These are phyloP conservation scores for Ctenodactylus gundi DNA, from an alignment of 2,113 vertebrate genomes.

Conservation along the genomic window DNA sequence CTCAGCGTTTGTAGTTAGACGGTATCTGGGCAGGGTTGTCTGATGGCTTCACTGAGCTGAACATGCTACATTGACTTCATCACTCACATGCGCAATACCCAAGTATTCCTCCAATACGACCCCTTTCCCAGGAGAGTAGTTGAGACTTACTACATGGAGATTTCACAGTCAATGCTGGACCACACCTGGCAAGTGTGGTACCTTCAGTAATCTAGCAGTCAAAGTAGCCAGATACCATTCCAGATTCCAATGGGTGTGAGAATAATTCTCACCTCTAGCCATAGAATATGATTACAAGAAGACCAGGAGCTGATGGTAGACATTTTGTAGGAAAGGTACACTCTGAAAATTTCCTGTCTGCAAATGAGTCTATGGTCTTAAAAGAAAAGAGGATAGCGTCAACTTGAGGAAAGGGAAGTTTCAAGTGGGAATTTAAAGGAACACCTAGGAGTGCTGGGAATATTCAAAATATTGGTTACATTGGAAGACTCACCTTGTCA, in stretches of 20 bases:
- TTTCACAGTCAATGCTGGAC: not conserved
- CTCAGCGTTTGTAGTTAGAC: not conserved
- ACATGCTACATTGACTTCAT: conserved; percentile 35
- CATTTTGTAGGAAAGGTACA: not conserved
- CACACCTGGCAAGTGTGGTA: not conserved
- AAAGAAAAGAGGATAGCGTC: conserved; percentile 19
- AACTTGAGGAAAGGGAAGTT: not conserved
- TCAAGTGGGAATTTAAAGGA: not conserved
- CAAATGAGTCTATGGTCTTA: not conserved
- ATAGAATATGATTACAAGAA: not conserved
- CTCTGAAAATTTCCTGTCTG: not conserved
- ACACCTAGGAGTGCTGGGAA: not conserved
- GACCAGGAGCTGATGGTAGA: not conserved
- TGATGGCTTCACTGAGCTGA: not conserved
- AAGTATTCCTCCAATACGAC: not conserved
- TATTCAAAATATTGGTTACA: not conserved
- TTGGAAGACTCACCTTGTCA: not conserved
- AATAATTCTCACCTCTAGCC: not conserved
- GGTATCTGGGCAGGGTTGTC: not conserved
- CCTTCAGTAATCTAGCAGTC: not conserved
- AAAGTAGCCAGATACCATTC: not conserved
- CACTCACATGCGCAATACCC: not conserved
- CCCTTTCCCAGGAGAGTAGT: not conserved
- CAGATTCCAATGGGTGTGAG: not conserved
- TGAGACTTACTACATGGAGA: not conserved